Evolutionary conservation across 2,113 vertebrate species (phyloP).

Genomic region (Sceloporus tristichus): DNA sequence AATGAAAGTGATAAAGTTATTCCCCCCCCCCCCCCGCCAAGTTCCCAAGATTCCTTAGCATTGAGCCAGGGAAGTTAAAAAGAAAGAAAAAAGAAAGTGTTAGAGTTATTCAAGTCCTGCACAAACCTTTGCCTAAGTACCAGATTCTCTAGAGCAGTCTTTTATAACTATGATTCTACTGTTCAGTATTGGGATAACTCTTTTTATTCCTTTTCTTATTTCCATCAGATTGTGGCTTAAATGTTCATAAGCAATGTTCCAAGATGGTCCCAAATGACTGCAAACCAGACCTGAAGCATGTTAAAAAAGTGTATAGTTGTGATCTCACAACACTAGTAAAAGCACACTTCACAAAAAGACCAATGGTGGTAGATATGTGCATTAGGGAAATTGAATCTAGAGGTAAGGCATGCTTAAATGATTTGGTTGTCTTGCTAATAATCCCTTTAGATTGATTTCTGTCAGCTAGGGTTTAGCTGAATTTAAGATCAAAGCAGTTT

Average conservation of each 20-base stretch:
- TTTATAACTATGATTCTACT: neutral
- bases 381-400: constrained; percentile 96
- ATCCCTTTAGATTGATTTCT: constrained; percentile 41
- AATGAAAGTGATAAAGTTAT: neutral
- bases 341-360: constrained; percentile 94
- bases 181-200: constrained; percentile 24
- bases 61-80: no score
- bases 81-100: no score
- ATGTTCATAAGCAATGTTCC: constrained; percentile 98
- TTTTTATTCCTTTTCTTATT: constrained; percentile 30
- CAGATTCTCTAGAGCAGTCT: neutral
- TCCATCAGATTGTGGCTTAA: constrained; percentile 92
- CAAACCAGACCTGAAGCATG: constrained; percentile 92
- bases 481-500: constrained; percentile 44
- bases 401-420: constrained; percentile 82
- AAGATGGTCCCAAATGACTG: constrained; percentile 97
- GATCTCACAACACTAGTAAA: constrained; percentile 98
- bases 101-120: neutral
- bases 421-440: constrained; percentile 43
- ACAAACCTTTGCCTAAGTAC: accelerated
- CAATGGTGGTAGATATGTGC: constrained; percentile 99
- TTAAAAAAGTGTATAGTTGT: constrained; percentile 93
- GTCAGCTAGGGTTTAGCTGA: constrained; percentile 51
- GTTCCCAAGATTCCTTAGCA: no score
- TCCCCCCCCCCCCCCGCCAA: neutral